Percentiles rank a stretch among this genome's conserved stretches.
phyloP scores from a whole-genome alignment of 1,140 invertebrate genomes.

The Trypoxylus dichotomus region DNA sequence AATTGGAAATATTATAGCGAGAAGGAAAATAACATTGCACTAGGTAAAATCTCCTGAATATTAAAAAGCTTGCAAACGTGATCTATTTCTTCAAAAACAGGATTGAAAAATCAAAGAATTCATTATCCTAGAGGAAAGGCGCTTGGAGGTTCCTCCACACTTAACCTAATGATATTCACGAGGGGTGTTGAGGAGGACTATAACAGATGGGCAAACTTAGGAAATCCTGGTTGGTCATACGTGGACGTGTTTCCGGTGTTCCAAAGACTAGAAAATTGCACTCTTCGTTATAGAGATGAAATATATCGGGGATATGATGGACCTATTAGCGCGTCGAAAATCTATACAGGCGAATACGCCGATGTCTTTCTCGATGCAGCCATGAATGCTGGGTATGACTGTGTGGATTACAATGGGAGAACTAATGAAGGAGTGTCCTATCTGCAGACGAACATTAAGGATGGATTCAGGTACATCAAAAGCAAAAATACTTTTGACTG shows the following conservation, averaged over 20 bases:
- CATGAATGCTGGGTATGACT: constrained; percentile 53
- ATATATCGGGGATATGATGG: constrained; percentile 33
- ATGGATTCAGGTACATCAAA: constrained; percentile 57
- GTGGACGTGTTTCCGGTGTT: constrained; percentile 59
- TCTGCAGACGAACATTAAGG: constrained; percentile 34
- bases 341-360: constrained; percentile 50
- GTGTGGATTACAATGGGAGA: constrained; percentile 58
- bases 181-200: constrained; percentile 90
- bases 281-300: not conserved
- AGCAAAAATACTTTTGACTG: too few species aligned
- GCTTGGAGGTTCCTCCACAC: constrained; percentile 74
- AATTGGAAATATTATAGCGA: constrained; percentile 1
- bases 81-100: not conserved
- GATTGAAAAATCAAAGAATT: not conserved
- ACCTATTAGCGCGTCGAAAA: constrained; percentile 36
- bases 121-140: constrained; percentile 81
- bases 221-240: constrained; percentile 66
- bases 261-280: constrained; percentile 52
- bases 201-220: constrained; percentile 83
- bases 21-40: constrained; percentile 11
- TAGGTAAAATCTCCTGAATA: not conserved
- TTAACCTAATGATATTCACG: constrained; percentile 96
- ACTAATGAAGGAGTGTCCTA: constrained; percentile 43
- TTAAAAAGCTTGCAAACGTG: too few species aligned
- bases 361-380: constrained; percentile 38